Evolutionary conservation across 2,888 invertebrate genomes (phyloP).

Genomic region (Papilio demoleus): DNA sequence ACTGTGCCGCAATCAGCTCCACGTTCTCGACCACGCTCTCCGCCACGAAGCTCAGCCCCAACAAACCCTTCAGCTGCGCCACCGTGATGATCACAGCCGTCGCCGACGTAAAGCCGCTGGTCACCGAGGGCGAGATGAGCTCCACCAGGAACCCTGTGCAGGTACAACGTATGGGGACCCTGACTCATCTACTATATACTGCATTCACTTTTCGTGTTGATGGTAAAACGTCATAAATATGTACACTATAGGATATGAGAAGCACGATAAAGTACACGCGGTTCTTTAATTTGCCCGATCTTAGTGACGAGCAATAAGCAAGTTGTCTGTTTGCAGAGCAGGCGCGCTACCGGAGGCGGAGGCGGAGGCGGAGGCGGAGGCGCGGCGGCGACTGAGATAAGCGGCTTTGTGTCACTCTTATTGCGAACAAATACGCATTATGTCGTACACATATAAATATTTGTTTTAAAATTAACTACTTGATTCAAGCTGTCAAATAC

Average conservation of each 20-base stretch:
- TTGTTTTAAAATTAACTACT: neutral
- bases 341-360: neutral
- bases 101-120: conserved; percentile 93
- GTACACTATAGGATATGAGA: neutral
- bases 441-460: neutral
- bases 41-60: conserved; percentile 87
- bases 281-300: conserved; percentile 1
- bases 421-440: conserved; percentile 6
- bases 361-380: neutral
- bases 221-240: neutral
- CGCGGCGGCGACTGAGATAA: neutral
- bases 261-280: neutral
- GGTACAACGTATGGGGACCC: too few species aligned
- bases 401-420: conserved; percentile 3
- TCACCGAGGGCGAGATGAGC: conserved; percentile 92
- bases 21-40: conserved; percentile 87
- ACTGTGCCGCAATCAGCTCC: conserved; percentile 70
- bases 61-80: conserved; percentile 89
- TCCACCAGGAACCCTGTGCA: conserved; percentile 92
- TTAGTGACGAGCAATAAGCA: neutral
- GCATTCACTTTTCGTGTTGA: neutral
- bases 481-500: neutral
- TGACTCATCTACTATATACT: neutral
- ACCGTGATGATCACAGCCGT: conserved; percentile 90
- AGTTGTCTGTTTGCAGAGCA: neutral